These are phyloP conservation scores for Osmerus eperlanus DNA, from an alignment of 2,113 vertebrate genomes.

Conservation along the genomic window DNA sequence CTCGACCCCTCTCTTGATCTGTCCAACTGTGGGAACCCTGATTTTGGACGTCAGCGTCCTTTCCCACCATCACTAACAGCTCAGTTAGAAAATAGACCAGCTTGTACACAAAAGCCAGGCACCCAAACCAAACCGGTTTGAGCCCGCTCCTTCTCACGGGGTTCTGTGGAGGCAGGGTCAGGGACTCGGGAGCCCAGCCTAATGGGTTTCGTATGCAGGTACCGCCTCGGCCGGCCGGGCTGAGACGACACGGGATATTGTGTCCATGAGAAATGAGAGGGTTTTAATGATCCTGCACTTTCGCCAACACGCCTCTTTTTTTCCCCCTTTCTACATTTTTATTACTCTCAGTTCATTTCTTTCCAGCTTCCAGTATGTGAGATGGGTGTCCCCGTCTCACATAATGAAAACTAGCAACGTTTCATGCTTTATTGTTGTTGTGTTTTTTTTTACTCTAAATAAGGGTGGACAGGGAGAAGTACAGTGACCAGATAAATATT, in stretches of 20 bases:
- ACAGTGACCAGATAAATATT: neutral
- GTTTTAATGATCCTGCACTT: constrained; percentile 46
- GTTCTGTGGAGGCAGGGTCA: constrained; percentile 55
- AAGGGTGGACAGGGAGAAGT: no score
- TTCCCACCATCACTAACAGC: constrained; percentile 71
- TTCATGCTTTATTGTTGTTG: no score
- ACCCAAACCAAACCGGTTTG: constrained; percentile 60
- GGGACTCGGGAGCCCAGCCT: constrained; percentile 47
- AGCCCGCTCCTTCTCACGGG: constrained; percentile 62
- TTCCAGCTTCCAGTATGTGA: constrained; percentile 16
- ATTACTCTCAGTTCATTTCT: constrained; percentile 19
- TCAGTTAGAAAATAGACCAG: constrained; percentile 73
- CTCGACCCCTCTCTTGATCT: constrained; percentile 64
- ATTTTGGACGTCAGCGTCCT: constrained; percentile 67
- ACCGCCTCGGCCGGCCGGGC: constrained; percentile 27
- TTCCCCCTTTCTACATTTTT: constrained; percentile 5
- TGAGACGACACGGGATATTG: constrained; percentile 47
- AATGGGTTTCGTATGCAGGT: constrained; percentile 75
- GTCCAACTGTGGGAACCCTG: constrained; percentile 77
- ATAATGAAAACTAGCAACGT: no score
- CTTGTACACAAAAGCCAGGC: constrained; percentile 53
- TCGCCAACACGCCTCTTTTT: constrained; percentile 32
- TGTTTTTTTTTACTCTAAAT: no score
- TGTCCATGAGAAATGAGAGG: constrained; percentile 66
- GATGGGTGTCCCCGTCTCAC: no score